Evolutionary conservation across 2,113 vertebrate species (phyloP).

Genomic region (Cettia cetti): DNA sequence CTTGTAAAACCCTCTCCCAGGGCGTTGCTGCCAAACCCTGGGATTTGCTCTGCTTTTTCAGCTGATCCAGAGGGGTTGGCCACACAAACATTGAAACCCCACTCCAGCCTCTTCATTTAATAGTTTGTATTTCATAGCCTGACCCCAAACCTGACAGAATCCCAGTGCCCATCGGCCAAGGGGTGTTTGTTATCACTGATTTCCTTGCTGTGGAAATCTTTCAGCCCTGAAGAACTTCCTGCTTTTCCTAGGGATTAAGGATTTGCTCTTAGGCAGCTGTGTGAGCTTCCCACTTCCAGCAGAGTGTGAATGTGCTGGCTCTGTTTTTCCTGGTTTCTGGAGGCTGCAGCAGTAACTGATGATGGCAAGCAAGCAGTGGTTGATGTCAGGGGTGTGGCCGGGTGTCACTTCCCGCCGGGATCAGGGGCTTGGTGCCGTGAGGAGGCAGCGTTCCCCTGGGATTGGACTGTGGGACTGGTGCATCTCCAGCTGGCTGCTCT

Average conservation of each 20-base stretch:
- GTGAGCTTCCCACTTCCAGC: not conserved
- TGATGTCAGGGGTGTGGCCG: accelerated
- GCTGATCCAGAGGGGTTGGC: accelerated
- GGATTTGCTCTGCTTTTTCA: not conserved
- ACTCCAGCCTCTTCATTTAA: accelerated
- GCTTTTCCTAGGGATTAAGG: not conserved
- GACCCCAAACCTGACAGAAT: not conserved
- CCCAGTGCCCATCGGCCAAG: accelerated
- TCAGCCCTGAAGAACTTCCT: not conserved
- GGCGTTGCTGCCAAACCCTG: not conserved
- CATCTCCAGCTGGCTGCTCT: not conserved
- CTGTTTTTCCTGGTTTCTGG: not conserved
- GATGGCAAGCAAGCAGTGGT: not conserved
- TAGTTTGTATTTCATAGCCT: accelerated
- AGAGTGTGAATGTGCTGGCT: not conserved
- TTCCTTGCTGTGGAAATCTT: not conserved
- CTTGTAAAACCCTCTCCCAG: accelerated
- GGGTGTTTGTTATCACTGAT: accelerated
- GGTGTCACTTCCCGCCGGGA: not conserved
- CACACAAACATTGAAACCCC: too few relatives aligned
- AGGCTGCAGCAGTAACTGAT: not conserved
- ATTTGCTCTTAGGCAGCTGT: not conserved
- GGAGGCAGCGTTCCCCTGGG: accelerated
- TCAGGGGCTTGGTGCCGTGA: not conserved
- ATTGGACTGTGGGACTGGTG: not conserved